Percentiles rank a stretch among this genome's conserved stretches.
phyloP scores from a whole-genome alignment of 37 sponge, comb jelly and placozoan species.

The Ianthella basta region DNA sequence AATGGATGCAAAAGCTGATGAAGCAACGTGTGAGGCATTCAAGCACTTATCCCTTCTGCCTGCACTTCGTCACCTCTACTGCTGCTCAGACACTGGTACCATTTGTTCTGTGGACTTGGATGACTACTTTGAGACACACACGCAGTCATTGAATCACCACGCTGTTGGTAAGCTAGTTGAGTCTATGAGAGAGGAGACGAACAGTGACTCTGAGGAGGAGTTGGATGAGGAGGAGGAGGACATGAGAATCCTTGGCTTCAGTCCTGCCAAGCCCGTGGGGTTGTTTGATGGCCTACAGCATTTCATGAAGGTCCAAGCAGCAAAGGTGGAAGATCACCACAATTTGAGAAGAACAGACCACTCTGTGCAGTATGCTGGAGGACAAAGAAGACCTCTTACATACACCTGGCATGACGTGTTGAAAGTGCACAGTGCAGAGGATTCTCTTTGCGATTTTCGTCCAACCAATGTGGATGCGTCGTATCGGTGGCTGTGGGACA shows the following conservation, averaged over 20 bases:
- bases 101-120: not conserved
- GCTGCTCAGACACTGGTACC: not conserved
- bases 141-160: not conserved
- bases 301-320: not conserved
- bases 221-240: slow-evolving; percentile 21
- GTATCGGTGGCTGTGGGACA: no score
- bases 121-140: not conserved
- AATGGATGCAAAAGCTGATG: no score
- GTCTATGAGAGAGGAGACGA: not conserved
- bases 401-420: slow-evolving; percentile 6
- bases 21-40: not conserved
- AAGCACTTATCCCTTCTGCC: slow-evolving; percentile 9
- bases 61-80: not conserved
- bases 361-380: not conserved
- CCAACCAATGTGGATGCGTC: no score
- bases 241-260: not conserved
- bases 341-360: not conserved
- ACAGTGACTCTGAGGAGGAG: not conserved
- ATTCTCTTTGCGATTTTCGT: not conserved
- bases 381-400: not conserved
- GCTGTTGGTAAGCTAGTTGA: not conserved
- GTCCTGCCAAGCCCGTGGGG: not conserved
- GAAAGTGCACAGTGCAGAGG: not conserved
- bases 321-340: not conserved
- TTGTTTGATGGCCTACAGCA: not conserved